Conservation (phyloP, 2,797 vertebrate genomes). For the Ptychobarbus kaznakovi region DNA sequence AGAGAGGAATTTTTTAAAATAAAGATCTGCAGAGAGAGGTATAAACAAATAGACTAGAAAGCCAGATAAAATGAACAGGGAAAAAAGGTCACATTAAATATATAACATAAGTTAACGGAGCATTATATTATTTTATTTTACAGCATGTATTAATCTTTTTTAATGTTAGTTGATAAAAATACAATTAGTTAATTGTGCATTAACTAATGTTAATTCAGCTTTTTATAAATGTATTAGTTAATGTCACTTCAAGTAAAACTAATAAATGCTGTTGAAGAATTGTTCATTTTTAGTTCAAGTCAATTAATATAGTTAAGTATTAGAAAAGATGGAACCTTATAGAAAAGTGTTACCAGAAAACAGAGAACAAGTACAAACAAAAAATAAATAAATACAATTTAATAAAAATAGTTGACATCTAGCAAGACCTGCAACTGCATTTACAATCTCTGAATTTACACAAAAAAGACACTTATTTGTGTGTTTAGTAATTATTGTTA, state of each 20-base stretch:
- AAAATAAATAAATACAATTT: background rate
- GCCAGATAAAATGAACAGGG: constrained; percentile 3
- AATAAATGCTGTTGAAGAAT: background rate
- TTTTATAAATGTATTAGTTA: background rate
- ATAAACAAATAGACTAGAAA: constrained; percentile 14
- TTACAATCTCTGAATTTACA: constrained; percentile 28
- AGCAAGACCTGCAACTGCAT: constrained; percentile 50
- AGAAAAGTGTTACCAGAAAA: background rate
- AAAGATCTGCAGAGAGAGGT: background rate
- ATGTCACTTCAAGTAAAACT: background rate
- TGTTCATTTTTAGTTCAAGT: background rate
- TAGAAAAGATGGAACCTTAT: background rate
- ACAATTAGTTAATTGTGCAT: background rate
- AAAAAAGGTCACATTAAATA: background rate
- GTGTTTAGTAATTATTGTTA: background rate
- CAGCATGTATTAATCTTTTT: background rate
- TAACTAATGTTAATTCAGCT: background rate
- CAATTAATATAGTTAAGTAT: background rate
- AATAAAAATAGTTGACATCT: constrained; percentile 4
- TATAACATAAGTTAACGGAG: background rate
- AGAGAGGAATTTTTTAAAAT: background rate
- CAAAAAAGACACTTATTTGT: background rate
- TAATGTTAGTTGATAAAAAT: background rate
- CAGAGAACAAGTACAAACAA: background rate
- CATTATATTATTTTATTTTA: too few species aligned